phyloP scores from a whole-genome alignment of 2,888 invertebrate species.

The Machimus atricapillus region DNA sequence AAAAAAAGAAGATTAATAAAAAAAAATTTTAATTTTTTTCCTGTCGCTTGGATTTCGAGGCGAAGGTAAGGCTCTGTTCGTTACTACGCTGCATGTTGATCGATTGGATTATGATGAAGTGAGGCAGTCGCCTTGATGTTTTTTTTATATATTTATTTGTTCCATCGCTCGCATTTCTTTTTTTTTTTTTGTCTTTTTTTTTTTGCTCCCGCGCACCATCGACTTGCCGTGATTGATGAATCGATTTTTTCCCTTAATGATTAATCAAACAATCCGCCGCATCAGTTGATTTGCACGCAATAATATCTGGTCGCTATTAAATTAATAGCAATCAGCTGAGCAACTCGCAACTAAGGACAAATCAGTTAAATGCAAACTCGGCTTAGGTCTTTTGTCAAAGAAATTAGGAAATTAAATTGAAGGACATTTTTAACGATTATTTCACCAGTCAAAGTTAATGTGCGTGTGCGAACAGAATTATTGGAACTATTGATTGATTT shows the following conservation, averaged over 20 bases:
- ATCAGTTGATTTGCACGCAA: not conserved
- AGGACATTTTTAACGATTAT: not conserved
- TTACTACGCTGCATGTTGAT: slow-evolving; percentile 19
- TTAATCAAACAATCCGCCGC: slow-evolving; percentile 27
- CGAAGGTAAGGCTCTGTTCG: slow-evolving; percentile 30
- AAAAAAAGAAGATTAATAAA: not conserved
- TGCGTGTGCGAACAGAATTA: not conserved
- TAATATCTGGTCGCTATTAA: not conserved
- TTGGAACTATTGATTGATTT: not conserved
- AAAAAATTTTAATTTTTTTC: slow-evolving; percentile 13
- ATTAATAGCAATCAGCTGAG: not conserved
- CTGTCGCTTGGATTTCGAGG: slow-evolving; percentile 3
- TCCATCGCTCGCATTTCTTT: not conserved
- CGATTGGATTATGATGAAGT: slow-evolving; percentile 41
- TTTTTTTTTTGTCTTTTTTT: not conserved
- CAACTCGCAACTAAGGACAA: not conserved
- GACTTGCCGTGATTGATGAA: slow-evolving; percentile 36
- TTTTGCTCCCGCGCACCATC: not conserved
- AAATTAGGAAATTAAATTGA: not conserved
- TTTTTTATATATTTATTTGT: not conserved
- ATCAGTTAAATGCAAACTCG: not conserved
- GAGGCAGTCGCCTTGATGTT: slow-evolving; percentile 35
- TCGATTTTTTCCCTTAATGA: slow-evolving; percentile 24
- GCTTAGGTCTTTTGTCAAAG: not conserved
- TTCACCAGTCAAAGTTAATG: not conserved